phyloP scores from a whole-genome alignment of 1,140 invertebrate genomes.

The Drosophila lacteicornis region DNA sequence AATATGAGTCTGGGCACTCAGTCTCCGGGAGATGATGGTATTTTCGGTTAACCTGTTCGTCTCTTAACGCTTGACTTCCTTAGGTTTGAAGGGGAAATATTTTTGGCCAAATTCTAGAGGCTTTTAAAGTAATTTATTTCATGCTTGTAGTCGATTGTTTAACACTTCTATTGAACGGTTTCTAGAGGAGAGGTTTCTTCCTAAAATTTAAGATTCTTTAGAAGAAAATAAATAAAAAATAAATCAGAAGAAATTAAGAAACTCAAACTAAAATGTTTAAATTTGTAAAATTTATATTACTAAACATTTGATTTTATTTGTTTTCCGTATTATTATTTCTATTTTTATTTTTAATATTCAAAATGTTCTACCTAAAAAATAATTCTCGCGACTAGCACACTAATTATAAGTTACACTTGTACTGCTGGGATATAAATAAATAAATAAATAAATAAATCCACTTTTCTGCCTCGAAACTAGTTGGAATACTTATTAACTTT shows the following conservation, averaged over 20 bases:
- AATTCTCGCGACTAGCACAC: no score
- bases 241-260: no score
- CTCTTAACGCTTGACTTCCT: conserved; percentile 6
- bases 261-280: no score
- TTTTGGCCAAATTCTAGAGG: background rate
- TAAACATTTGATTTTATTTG: no score
- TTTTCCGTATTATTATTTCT: no score
- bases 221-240: no score
- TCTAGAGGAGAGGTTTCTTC: background rate
- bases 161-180: background rate
- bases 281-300: no score
- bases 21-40: conserved; percentile 6
- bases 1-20: conserved; percentile 18
- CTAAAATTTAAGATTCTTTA: background rate
- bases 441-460: no score
- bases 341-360: no score
- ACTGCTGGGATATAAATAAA: no score
- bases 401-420: no score
- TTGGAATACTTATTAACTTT: background rate
- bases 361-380: no score
- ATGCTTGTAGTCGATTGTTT: background rate
- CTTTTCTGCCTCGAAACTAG: background rate
- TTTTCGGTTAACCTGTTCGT: conserved; percentile 27
- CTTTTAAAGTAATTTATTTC: background rate
- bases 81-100: background rate